A percentile compares a stretch with the other conserved stretches of the same genome.
phyloP scores from a whole-genome alignment of 2,888 invertebrate species.

The Ptychoptera albimana region DNA sequence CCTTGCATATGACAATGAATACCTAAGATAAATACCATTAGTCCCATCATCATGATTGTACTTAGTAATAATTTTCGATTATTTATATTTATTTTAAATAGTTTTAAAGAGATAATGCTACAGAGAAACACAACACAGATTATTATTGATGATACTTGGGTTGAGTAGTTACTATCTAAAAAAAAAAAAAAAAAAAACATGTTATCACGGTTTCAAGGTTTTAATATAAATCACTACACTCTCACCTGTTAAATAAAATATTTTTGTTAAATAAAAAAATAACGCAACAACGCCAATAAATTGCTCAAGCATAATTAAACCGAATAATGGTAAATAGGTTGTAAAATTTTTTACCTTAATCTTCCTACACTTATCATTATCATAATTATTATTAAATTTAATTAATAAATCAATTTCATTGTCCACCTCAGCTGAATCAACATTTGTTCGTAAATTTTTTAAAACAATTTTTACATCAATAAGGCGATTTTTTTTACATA shows the following conservation, averaged over 20 bases:
- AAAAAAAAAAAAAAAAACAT: neutral
- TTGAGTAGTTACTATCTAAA: neutral
- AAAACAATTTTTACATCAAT: too few relatives aligned
- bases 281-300: neutral
- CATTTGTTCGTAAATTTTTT: too few relatives aligned
- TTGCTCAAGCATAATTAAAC: neutral
- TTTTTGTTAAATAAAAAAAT: neutral
- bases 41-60: constrained; percentile 6
- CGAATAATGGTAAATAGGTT: neutral
- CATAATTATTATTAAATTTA: too few relatives aligned
- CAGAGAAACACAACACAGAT: neutral
- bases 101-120: neutral
- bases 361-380: too few relatives aligned
- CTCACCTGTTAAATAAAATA: neutral
- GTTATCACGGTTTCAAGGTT: neutral
- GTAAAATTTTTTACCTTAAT: too few relatives aligned
- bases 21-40: constrained; percentile 8
- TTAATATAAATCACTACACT: neutral
- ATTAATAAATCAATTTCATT: too few relatives aligned
- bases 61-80: neutral
- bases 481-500: too few relatives aligned
- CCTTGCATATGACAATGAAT: constrained; percentile 10
- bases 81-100: neutral
- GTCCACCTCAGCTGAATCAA: too few relatives aligned
- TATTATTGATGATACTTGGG: neutral